Percentiles rank a stretch among this genome's conserved stretches.
These are phyloP conservation scores for Polyommatus icarus DNA, from an alignment of 2,888 invertebrate genomes.

Conservation along the genomic window DNA sequence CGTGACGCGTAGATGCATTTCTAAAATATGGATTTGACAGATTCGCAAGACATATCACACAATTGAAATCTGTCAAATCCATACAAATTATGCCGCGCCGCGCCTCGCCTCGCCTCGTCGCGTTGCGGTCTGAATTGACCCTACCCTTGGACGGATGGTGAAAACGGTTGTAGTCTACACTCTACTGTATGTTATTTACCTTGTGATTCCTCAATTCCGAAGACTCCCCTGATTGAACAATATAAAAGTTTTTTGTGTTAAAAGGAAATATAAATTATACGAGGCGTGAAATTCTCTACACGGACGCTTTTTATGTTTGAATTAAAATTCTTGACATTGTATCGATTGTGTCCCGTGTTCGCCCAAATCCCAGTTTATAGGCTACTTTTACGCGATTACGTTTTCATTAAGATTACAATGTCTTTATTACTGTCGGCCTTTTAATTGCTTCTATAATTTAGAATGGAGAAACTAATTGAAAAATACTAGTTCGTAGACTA, in stretches of 20 bases:
- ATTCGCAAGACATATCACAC: no score
- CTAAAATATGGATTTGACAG: no score
- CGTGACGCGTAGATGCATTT: no score
- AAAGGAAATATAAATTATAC: slow-evolving; percentile 70
- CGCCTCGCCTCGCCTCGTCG: no score
- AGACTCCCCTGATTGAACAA: slow-evolving; percentile 4
- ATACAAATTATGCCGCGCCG: no score
- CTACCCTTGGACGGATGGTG: no score
- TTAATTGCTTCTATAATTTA: not conserved
- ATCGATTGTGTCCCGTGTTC: slow-evolving; percentile 32
- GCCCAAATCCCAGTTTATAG: slow-evolving; percentile 16
- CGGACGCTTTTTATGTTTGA: slow-evolving; percentile 58
- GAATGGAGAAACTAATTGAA: not conserved
- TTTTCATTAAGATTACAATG: slow-evolving; percentile 7
- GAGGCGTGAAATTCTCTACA: slow-evolving; percentile 68
- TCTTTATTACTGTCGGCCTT: slow-evolving; percentile 8
- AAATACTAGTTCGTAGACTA: not conserved
- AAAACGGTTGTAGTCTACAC: no score
- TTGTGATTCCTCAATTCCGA: not conserved
- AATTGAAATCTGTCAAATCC: no score
- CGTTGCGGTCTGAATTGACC: no score
- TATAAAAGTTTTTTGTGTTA: slow-evolving; percentile 18
- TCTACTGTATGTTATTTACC: not conserved
- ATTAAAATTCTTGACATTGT: slow-evolving; percentile 62
- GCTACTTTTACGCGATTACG: slow-evolving; percentile 5